Evolutionary conservation across 1,140 invertebrate genomes (phyloP), one percentile per base, ranked within the genome.

Genomic region (Belonocnema kinseyi): DNA sequence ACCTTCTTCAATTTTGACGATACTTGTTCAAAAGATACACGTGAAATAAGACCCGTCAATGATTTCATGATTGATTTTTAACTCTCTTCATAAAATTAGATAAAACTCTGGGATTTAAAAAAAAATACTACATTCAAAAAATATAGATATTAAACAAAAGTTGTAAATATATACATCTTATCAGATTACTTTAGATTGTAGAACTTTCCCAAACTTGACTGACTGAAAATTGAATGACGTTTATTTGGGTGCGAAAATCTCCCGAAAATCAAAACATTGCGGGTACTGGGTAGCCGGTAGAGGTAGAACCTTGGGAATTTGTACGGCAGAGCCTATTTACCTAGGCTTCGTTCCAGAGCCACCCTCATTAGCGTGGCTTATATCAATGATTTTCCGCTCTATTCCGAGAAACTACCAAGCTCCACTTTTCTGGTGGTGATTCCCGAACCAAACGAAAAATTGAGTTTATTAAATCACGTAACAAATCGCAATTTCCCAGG

Each of bases 351-450:
- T 61, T 72, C 73, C 3, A 26, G 0, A 73, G 50, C 76, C 75
- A 84, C 81, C 83, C 86, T 88, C 79, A 88, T 90, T 89, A 89
- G 82, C 75, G 50, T 58, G 75, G 81, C 79, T 88, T 87, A 66
- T 33, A 90, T 87, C 80, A 78, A 75, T 74, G 76, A 80, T 81
- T 82, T 84, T 84, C 75, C 53, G 73, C 19, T 33, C 50, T 52
- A 74, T 77, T 40, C 56, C 40, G 16, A 50, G 16, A 70, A 51
- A 19, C 16, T n/a, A 40, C 61, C 26, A 6, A 10, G 61, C 13
- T 13, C 21, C 8, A n/a, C 61, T 66, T 66, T 40, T 21, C 61
- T 26, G 61, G 26, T 16, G 61, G n/a, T 14, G 61, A 13, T 66
- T n/a, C 61, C 61, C 21, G 61, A 66, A 66, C 61, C 3, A 66